phyloP scores from a whole-genome alignment of 2,797 vertebrate genomes.

The Hyperoplus immaculatus region DNA sequence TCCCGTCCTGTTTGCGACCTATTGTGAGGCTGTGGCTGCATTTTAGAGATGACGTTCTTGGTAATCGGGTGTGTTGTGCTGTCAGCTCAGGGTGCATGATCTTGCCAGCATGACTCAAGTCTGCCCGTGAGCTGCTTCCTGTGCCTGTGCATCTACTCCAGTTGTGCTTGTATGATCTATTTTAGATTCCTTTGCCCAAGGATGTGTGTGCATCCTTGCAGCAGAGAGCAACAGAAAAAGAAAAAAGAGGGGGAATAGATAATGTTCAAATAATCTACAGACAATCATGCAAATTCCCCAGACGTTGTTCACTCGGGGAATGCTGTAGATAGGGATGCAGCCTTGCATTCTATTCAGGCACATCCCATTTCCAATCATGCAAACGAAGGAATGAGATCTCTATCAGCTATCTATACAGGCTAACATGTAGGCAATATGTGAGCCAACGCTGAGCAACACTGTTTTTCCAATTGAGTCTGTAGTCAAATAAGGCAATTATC shows the following conservation, averaged over 20 bases:
- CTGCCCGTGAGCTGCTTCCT: constrained; percentile 85
- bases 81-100: constrained; percentile 84
- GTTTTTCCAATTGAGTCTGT: constrained; percentile 43
- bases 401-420: constrained; percentile 49
- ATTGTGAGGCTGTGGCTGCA: constrained; percentile 60
- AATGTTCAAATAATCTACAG: constrained; percentile 86
- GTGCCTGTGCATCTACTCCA: constrained; percentile 82
- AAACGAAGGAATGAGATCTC: constrained; percentile 69
- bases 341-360: constrained; percentile 63
- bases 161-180: constrained; percentile 84
- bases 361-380: constrained; percentile 79
- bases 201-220: constrained; percentile 83
- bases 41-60: constrained; percentile 79
- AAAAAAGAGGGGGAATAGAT: constrained; percentile 65
- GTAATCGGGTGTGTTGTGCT: constrained; percentile 82
- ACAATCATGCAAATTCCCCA: constrained; percentile 85
- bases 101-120: constrained; percentile 88
- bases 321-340: constrained; percentile 63
- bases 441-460: constrained; percentile 46
- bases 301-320: constrained; percentile 65
- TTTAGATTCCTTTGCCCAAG: constrained; percentile 85
- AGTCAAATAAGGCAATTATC: constrained; percentile 56
- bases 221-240: constrained; percentile 77
- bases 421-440: constrained; percentile 38
- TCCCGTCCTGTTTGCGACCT: constrained; percentile 49